Evolutionary conservation across 2,797 vertebrate genomes (phyloP), one percentile per base, ranked within the genome.

Genomic region (Synaphobranchus kaupii): DNA sequence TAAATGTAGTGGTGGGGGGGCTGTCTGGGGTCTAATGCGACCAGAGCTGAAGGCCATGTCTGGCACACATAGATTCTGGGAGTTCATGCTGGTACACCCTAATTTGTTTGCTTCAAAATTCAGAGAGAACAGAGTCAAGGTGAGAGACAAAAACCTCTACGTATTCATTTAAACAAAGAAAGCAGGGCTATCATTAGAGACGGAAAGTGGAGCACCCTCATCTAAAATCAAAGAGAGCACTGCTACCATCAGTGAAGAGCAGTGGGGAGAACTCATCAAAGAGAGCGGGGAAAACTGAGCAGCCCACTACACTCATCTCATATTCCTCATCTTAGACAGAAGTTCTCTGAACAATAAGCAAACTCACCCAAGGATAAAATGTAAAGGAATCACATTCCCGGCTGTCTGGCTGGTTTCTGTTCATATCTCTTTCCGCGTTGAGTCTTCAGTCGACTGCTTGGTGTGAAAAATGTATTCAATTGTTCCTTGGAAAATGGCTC

Each of bases 311-410:
- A 1, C 54, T 73, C 0, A 54, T 71, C 66, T 84, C 52, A 78
- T 50, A 84, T 76, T 87, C 68, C 83, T 78, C 68, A 34, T 78
- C 22, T 34, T 22, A 1, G 54, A 60, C 31, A 78, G 54, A 31
- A 60, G 81, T 84, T 50, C 73, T 50, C 13, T 31, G 87, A 87
- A 87, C 71, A 84, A 87, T 84, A 87, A 84, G 73, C 86, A 84
- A 31, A 60, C 68, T 39, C 47, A 48, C 39, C 20, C 83, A 39
- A 60, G 86, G 83, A 58, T 83, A 84, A 73, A 44, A 50, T 5
- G 34, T 44, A 63, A 84, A 44, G n/a, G 83, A 78, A 48, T 48
- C 47, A 1, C 22, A 22, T 81, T 50, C 47, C 44, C 9, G 78
- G 44, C 78, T 50, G 78, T 78, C 73, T 78, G 15, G 31, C 86